phyloP scores from a whole-genome alignment of 1,140 invertebrate genomes.

The Zaprionus capensis region DNA sequence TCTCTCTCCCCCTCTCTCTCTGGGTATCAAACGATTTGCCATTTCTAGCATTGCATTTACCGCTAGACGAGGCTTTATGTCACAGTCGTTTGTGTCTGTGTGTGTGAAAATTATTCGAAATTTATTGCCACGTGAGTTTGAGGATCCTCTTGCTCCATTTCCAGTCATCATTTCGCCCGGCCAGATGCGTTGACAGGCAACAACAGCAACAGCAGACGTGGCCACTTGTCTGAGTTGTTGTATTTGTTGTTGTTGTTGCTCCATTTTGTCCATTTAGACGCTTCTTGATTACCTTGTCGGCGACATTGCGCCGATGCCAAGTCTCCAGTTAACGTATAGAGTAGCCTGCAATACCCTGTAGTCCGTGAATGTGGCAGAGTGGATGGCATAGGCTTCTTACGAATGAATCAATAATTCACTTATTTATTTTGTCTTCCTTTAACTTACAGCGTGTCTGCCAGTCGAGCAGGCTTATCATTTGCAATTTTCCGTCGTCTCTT shows the following conservation, averaged over 20 bases:
- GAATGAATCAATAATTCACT: no score
- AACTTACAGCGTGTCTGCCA: not conserved
- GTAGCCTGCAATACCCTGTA: conserved; percentile 39
- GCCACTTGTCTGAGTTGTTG: conserved; percentile 9
- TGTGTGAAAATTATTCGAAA: conserved; percentile 55
- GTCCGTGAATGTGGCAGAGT: no score
- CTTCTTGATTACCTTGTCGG: conserved; percentile 74
- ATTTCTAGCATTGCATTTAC: conserved; percentile 33
- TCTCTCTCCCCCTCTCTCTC: conserved; percentile 1
- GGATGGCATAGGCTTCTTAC: no score
- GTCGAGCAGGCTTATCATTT: not conserved
- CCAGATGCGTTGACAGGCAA: conserved; percentile 70
- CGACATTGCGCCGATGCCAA: conserved; percentile 42
- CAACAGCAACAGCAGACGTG: conserved; percentile 34
- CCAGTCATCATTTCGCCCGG: conserved; percentile 44
- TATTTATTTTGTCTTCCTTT: no score
- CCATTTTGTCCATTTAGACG: conserved; percentile 79
- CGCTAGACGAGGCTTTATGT: conserved; percentile 48
- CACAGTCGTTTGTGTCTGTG: conserved; percentile 30
- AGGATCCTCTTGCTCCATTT: conserved; percentile 72
- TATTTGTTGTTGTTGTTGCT: conserved; percentile 49
- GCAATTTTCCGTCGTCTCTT: conserved; percentile 49
- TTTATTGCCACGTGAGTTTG: conserved; percentile 61
- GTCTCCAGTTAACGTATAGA: conserved; percentile 54
- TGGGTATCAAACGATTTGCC: conserved; percentile 13